These are phyloP conservation scores for Schizopygopsis pylzovi DNA, from an alignment of 2,797 vertebrate genomes.

Conservation along the genomic window DNA sequence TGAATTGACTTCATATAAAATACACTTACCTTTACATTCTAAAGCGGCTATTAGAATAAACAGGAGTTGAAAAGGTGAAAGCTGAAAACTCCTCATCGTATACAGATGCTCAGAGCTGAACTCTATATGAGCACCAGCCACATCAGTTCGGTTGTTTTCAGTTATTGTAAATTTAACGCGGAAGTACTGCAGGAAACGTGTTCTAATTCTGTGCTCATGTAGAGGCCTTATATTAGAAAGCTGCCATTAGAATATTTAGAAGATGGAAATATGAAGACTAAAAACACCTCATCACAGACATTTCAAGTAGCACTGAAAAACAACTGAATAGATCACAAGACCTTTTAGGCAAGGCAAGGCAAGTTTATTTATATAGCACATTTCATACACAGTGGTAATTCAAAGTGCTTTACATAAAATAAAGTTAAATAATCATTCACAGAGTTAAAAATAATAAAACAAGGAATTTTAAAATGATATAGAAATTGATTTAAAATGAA, in stretches of 20 bases:
- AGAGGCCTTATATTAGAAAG: background rate
- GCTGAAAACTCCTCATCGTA: slow-evolving; percentile 16
- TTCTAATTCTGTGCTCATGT: background rate
- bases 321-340: background rate
- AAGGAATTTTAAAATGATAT: too few relatives aligned
- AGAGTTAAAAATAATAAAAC: too few relatives aligned
- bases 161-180: background rate
- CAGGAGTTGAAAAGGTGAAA: background rate
- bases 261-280: background rate
- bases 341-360: background rate
- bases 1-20: background rate
- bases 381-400: too few relatives aligned
- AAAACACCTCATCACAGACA: slow-evolving; percentile 1
- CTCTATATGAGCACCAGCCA: background rate
- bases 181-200: background rate
- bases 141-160: background rate
- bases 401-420: too few relatives aligned
- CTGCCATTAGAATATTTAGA: background rate
- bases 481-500: too few relatives aligned
- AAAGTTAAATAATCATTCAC: too few relatives aligned
- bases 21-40: slow-evolving; percentile 35
- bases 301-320: background rate
- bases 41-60: slow-evolving; percentile 13
- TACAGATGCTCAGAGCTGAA: background rate
- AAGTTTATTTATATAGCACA: too few relatives aligned